Evolutionary conservation across 2,888 invertebrate genomes (phyloP).

Genomic region (Mesopsocus fuscifrons): DNA sequence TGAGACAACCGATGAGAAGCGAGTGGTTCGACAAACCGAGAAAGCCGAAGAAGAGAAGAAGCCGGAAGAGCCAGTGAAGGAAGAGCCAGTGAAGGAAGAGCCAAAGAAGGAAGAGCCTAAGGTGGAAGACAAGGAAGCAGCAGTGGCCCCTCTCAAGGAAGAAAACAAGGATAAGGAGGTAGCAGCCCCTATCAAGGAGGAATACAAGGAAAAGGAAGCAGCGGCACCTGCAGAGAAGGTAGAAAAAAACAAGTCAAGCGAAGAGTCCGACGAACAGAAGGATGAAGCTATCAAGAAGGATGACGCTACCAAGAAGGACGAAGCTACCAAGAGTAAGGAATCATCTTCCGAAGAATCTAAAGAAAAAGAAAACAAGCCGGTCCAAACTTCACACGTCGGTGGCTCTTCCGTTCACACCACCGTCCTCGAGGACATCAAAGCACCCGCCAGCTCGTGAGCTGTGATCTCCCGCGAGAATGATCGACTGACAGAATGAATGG

Average conservation of each 20-base stretch:
- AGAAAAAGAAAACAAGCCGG: constrained; percentile 14
- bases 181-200: constrained; percentile 15
- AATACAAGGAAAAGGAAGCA: constrained; percentile 17
- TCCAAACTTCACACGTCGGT: no score
- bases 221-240: constrained; percentile 7
- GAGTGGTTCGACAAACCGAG: constrained; percentile 15
- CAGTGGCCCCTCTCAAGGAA: constrained; percentile 9
- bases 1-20: constrained; percentile 20
- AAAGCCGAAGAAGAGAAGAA: constrained; percentile 19
- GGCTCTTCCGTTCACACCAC: no score
- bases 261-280: constrained; percentile 20
- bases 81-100: constrained; percentile 22
- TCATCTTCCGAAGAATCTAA: constrained; percentile 17
- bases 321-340: no score
- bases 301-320: no score
- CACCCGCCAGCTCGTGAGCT: no score
- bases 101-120: constrained; percentile 20
- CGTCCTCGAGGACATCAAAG: no score
- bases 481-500: no score
- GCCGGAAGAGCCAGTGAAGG: constrained; percentile 22
- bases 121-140: constrained; percentile 16
- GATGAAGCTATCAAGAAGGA: constrained; percentile 15
- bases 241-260: constrained; percentile 20
- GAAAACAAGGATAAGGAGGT: constrained; percentile 14
- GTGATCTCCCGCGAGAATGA: no score